phyloP scores from a whole-genome alignment of 2,797 vertebrate species.

The Notolabrus celidotus region DNA sequence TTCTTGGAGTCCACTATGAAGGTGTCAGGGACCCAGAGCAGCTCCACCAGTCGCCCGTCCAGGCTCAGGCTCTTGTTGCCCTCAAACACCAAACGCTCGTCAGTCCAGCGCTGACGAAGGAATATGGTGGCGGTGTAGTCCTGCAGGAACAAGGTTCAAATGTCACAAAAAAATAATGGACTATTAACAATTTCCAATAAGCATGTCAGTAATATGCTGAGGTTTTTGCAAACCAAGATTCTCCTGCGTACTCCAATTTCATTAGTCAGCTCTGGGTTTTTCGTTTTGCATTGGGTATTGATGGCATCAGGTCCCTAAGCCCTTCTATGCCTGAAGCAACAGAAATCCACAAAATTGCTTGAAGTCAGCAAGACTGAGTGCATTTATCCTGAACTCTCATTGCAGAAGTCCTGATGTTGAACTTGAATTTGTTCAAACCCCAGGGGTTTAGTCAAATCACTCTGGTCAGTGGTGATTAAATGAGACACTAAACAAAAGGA shows the following conservation, averaged over 20 bases:
- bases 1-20: constrained; percentile 96
- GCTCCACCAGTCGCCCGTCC: constrained; percentile 92
- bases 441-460: too few relatives aligned
- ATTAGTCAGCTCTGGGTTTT: constrained; percentile 31
- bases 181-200: constrained; percentile 11
- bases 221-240: constrained; percentile 36
- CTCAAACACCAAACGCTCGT: constrained; percentile 91
- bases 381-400: constrained; percentile 1
- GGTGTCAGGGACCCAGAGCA: constrained; percentile 94
- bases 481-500: too few relatives aligned
- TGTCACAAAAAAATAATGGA: constrained; percentile 29
- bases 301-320: constrained; percentile 39
- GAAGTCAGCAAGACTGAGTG: constrained; percentile 46
- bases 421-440: too few relatives aligned
- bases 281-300: constrained; percentile 43
- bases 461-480: too few relatives aligned
- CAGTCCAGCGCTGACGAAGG: constrained; percentile 92
- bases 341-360: constrained; percentile 39
- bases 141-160: constrained; percentile 71
- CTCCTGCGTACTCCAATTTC: constrained; percentile 11
- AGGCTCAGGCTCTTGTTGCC: constrained; percentile 94
- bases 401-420: constrained; percentile 14
- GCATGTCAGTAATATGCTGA: constrained; percentile 30
- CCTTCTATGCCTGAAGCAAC: constrained; percentile 32
- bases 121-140: constrained; percentile 96